Evolutionary conservation across 2,797 vertebrate species (phyloP).

Genomic region (Mormyrus hasselquistii): DNA sequence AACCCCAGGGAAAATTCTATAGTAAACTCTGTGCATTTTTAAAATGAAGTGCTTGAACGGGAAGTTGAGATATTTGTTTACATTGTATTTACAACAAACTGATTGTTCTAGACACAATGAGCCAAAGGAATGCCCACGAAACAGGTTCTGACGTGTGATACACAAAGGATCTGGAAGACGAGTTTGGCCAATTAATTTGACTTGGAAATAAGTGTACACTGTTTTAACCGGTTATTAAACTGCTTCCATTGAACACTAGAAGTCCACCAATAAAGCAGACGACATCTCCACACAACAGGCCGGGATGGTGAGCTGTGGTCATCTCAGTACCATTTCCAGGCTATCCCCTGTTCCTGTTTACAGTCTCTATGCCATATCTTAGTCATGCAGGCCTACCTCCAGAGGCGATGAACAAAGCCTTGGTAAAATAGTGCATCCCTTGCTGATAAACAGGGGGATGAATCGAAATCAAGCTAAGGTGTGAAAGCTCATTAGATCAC

Average conservation of each 20-base stretch:
- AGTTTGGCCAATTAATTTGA: not conserved
- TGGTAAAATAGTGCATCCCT: not conserved
- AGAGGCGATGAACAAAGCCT: not conserved
- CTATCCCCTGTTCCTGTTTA: constrained; percentile 25
- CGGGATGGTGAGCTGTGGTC: constrained; percentile 33
- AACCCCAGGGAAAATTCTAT: not conserved
- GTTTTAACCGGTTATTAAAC: not conserved
- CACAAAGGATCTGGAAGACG: not conserved
- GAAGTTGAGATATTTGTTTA: not conserved
- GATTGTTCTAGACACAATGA: not conserved
- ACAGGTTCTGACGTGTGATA: not conserved
- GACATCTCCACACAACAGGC: constrained; percentile 12
- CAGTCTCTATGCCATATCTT: constrained; percentile 28
- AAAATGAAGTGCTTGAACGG: not conserved
- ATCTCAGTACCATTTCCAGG: constrained; percentile 23
- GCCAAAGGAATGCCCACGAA: not conserved
- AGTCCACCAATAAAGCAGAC: constrained; percentile 14
- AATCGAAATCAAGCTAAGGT: not conserved
- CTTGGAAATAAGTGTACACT: not conserved
- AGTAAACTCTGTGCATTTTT: not conserved
- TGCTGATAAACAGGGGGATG: not conserved
- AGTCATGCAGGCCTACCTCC: not conserved
- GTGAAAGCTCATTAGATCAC: not conserved
- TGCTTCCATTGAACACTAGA: not conserved
- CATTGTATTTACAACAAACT: not conserved